phyloP scores from a whole-genome alignment of 2,888 invertebrate species.

The Tanypteryx hageni region DNA sequence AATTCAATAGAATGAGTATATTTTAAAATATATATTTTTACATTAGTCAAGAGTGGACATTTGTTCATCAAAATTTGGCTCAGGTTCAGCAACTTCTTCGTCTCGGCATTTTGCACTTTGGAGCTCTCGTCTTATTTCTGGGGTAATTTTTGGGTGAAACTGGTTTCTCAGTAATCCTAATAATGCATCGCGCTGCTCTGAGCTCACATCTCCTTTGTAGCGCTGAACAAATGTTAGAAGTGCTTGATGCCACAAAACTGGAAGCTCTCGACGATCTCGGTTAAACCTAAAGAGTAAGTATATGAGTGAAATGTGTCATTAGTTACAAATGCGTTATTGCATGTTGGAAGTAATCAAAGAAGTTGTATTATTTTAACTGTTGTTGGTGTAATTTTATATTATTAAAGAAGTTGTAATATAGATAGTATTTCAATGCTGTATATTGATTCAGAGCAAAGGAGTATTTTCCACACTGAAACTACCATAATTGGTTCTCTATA shows the following conservation, averaged over 20 bases:
- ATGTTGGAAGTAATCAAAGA: no score
- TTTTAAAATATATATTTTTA: conserved; percentile 41
- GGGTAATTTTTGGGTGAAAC: conserved; percentile 83
- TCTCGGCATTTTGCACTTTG: conserved; percentile 90
- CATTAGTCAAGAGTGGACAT: conserved; percentile 26
- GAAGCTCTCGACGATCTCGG: conserved; percentile 88
- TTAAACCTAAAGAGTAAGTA: conserved; percentile 82
- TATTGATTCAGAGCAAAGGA: no score
- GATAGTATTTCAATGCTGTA: no score
- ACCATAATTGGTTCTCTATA: no score
- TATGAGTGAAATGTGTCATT: no score
- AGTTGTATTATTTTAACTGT: no score
- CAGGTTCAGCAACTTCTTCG: conserved; percentile 77
- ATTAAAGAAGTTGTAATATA: no score
- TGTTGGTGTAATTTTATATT: no score
- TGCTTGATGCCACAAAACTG: conserved; percentile 98
- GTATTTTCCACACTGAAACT: no score
- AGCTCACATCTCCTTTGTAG: conserved; percentile 95
- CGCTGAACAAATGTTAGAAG: conserved; percentile 95
- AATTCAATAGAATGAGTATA: background rate
- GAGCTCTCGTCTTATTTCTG: conserved; percentile 92
- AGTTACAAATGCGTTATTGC: no score
- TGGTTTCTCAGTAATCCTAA: conserved; percentile 87
- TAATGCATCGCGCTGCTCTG: conserved; percentile 93
- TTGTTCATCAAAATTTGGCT: background rate